phyloP scores from a whole-genome alignment of 2,797 vertebrate genomes.

The Gephyroberyx darwinii region DNA sequence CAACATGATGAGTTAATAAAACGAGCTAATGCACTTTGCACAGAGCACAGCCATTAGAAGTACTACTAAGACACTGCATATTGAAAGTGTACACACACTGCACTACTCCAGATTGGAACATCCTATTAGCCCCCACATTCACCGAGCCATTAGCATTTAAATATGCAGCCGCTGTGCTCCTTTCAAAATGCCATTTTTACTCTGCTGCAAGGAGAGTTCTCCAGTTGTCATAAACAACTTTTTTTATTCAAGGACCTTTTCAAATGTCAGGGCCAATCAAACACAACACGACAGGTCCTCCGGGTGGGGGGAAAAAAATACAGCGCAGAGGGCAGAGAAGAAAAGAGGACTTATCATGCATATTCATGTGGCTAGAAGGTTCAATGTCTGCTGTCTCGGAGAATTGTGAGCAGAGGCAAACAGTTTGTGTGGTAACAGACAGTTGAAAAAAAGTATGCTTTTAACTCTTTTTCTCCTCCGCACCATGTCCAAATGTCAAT shows the following conservation, averaged over 20 bases:
- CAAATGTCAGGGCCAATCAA: slow-evolving; percentile 83
- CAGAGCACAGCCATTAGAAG: slow-evolving; percentile 47
- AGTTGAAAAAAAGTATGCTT: slow-evolving; percentile 42
- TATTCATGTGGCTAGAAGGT: slow-evolving; percentile 73
- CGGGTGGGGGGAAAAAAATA: slow-evolving; percentile 56
- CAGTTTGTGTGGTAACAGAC: slow-evolving; percentile 59
- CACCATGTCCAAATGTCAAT: slow-evolving; percentile 73
- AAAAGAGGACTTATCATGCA: slow-evolving; percentile 74
- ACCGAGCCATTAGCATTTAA: slow-evolving; percentile 80
- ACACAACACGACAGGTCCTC: slow-evolving; percentile 77
- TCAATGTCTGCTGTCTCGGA: slow-evolving; percentile 64
- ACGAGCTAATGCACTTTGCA: slow-evolving; percentile 60
- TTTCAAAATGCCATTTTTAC: slow-evolving; percentile 79
- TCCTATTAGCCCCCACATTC: slow-evolving; percentile 75
- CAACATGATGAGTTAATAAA: slow-evolving; percentile 65
- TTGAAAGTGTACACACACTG: slow-evolving; percentile 59
- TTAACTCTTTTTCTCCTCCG: slow-evolving; percentile 49
- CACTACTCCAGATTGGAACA: slow-evolving; percentile 70
- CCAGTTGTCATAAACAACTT: slow-evolving; percentile 80
- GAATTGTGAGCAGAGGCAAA: slow-evolving; percentile 64
- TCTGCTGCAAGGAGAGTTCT: slow-evolving; percentile 75
- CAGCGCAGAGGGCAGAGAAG: slow-evolving; percentile 75
- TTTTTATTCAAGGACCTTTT: slow-evolving; percentile 80
- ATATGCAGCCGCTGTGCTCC: slow-evolving; percentile 76
- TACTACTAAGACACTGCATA: slow-evolving; percentile 64